Conservation (phyloP, 1,140 invertebrate species). For the Gonioctena quinquepunctata region DNA sequence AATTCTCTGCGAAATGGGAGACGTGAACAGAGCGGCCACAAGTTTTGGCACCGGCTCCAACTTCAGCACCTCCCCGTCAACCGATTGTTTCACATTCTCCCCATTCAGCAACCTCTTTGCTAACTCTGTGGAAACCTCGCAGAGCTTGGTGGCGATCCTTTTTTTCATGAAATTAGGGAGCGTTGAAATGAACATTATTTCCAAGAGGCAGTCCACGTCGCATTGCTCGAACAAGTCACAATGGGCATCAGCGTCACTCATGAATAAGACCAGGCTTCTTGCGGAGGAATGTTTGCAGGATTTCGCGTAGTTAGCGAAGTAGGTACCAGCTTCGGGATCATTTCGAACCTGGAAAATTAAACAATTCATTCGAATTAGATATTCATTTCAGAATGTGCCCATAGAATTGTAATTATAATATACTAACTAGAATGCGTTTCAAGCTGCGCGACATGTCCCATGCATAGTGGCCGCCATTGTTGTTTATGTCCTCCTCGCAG, state of each 20-base stretch:
- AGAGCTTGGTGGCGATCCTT: conserved; percentile 60
- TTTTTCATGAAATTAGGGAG: conserved; percentile 56
- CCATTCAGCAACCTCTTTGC: conserved; percentile 59
- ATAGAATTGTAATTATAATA: no score
- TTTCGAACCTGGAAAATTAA: neutral
- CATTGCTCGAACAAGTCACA: conserved; percentile 64
- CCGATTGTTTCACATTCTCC: conserved; percentile 53
- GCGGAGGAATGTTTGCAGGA: conserved; percentile 13
- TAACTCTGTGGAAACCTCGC: conserved; percentile 60
- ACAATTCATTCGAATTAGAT: no score
- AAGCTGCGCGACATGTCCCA: no score
- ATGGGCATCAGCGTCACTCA: conserved; percentile 18
- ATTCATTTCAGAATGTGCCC: no score
- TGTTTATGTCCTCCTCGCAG: no score
- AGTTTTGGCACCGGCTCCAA: conserved; percentile 59
- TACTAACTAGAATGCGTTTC: no score
- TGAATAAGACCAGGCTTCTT: conserved; percentile 20
- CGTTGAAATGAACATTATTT: conserved; percentile 69
- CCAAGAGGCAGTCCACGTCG: conserved; percentile 64
- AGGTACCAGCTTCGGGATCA: neutral
- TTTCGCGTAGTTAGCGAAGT: conserved; percentile 7
- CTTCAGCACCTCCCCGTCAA: conserved; percentile 54
- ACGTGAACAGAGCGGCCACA: conserved; percentile 64
- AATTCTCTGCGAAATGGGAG: conserved; percentile 62
- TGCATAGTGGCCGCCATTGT: no score